Base-by-base conservation (phyloP, 2,113 vertebrate genomes). In the Scopus umbretta region DNA sequence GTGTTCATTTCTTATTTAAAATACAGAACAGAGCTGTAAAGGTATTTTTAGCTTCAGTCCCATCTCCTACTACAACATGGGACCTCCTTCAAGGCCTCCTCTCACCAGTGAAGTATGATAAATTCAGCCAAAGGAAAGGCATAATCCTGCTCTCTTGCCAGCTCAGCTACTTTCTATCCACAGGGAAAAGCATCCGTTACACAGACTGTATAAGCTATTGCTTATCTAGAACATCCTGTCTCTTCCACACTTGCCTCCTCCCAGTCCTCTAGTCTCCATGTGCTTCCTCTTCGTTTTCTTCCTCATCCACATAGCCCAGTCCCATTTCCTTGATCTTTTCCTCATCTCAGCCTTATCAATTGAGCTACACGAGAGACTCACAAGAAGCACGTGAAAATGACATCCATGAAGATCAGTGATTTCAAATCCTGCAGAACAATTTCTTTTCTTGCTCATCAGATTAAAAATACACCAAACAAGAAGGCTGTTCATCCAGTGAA, bases 401-500 rank as follows among this genome's bases (percentile, higher is more conserved):
- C 56, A 80, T 18, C 63, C 89, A 56, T 1, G 43, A 83, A 25
- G 29, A 93, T 49, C 52, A 80, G 74, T 21, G 15, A 63, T 56
- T 93, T 16, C 3, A 1, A 92, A 67, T 36, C 7, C 10, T 1
- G 13, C 68, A 72, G 86, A 90, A 95, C 92, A 93, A 96, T 96
- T 85, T 89, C 80, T 38, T 80, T 93, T 86, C 94, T 95, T 34
- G 73, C 86, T 88, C 74, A 75, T 52, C 65, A 53, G 81, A 91
- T 74, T 92, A 92, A 83, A 94, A 94, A 80, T 43, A 63, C 55
- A 40, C 56, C 65, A 27, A 80, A 93, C 81, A 96, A 93, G 76
- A 32, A 32, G 63, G 76, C 91, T 70, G 92, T 97, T 97, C 94
- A 97, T 86, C 38, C 80, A 90, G 88, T 6, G 80, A 96, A 97